Evolutionary conservation across 2,888 invertebrate species (phyloP), one percentile per base, ranked within the genome.

Genomic region (Chrysolina haemoptera): DNA sequence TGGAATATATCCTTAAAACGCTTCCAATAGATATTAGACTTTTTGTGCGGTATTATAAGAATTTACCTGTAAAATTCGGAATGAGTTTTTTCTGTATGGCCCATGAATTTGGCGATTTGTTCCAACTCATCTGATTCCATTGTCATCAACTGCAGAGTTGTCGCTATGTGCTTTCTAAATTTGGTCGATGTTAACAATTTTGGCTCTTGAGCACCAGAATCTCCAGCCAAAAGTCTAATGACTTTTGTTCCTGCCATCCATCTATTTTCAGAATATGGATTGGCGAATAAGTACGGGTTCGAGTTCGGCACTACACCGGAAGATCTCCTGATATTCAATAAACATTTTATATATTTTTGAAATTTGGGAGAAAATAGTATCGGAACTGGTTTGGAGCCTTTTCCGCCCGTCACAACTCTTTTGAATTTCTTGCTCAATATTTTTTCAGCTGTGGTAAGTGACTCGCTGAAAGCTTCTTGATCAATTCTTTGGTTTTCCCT

Each of bases 21-120:
- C n/a, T n/a, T n/a, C n/a, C n/a, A n/a, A n/a, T n/a, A n/a, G n/a
- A n/a, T n/a, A n/a, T n/a, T n/a, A n/a, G n/a, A n/a, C n/a, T n/a
- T n/a, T n/a, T n/a, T n/a, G n/a, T n/a, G n/a, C n/a, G n/a, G n/a
- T n/a, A n/a, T n/a, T n/a, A n/a, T n/a, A n/a, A n/a, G 14, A 67
- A 48, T 43, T 40, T 68, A 66, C 76, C 73, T 70, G 35, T 76
- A 76, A 53, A 73, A 76, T 67, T 76, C 73, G 1, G 70, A 41
- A 68, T 82, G 82, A 1, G 80, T 80, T 73, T 81, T 81, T 68
- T 80, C 77, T 20, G 79, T 82, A 46, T 81, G 79, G 0, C 79
- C 82, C 82, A 82, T 82, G 50, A 81, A 81, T 0, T 68, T 76
- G 1, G 80, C 81, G 35, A 81, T 50, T 73, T 82, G 81, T 41